Conservation (phyloP, 2,888 invertebrate species). For the Macrosoma leucophasiata region DNA sequence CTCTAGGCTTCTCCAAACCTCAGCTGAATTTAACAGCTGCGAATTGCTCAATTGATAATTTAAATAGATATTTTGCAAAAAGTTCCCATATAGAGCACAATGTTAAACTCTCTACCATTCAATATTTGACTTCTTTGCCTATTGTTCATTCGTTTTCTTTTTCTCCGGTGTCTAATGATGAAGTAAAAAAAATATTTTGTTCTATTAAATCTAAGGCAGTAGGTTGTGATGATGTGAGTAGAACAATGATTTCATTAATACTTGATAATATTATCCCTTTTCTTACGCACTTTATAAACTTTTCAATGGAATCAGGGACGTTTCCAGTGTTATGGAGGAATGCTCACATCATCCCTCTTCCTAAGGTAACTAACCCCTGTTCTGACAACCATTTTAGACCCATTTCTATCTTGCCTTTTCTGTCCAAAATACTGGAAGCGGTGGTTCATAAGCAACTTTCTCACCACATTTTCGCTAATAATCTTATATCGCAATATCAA, state of each 20-base stretch:
- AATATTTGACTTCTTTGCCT: no score
- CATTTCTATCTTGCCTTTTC: slow-evolving; percentile 5
- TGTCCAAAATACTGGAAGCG: no score
- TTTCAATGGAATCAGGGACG: background rate
- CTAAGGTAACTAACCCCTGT: slow-evolving; percentile 2
- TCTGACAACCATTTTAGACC: slow-evolving; percentile 2
- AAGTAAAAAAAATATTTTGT: no score
- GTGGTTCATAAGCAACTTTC: no score
- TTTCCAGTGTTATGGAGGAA: slow-evolving; percentile 6
- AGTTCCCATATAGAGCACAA: no score
- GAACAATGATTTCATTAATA: no score
- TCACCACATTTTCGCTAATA: no score
- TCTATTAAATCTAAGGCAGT: slow-evolving; percentile 1
- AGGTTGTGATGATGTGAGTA: no score
- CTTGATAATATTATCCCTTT: slow-evolving; percentile 1
- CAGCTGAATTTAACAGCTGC: background rate
- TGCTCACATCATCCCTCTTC: slow-evolving; percentile 6
- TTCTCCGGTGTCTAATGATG: slow-evolving; percentile 2
- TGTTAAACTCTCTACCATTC: no score
- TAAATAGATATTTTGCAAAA: slow-evolving; percentile 4
- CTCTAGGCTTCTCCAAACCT: slow-evolving; percentile 7
- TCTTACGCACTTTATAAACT: slow-evolving; percentile 9
- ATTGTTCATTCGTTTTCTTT: background rate
- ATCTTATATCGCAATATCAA: no score
- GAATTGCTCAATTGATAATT: background rate